Evolutionary conservation across 1,140 invertebrate genomes (phyloP).

Genomic region (Belonocnema kinseyi): DNA sequence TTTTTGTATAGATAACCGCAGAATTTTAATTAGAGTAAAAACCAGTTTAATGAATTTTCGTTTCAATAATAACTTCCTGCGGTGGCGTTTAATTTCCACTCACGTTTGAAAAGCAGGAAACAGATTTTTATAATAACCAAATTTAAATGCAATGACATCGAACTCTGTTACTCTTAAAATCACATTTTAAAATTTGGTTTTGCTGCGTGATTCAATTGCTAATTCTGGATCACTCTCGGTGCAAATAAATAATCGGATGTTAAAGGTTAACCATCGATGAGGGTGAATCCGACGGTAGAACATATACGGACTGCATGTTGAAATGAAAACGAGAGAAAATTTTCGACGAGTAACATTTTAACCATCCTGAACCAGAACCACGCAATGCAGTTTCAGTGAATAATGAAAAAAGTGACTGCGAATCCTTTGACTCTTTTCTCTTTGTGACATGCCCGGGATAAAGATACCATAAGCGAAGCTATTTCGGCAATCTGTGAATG

Average conservation of each 20-base stretch:
- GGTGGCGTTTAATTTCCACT: background rate
- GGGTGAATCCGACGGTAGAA: background rate
- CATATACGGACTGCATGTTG: background rate
- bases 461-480: background rate
- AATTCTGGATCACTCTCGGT: slow-evolving; percentile 19
- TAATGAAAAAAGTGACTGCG: slow-evolving; percentile 16
- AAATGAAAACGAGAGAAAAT: slow-evolving; percentile 12
- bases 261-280: slow-evolving; percentile 25
- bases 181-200: background rate
- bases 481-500: too few relatives aligned
- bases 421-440: slow-evolving; percentile 5
- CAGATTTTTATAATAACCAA: background rate
- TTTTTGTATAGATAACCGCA: background rate
- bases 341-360: slow-evolving; percentile 1
- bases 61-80: background rate
- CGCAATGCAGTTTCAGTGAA: slow-evolving; percentile 5
- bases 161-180: too few relatives aligned
- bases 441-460: background rate
- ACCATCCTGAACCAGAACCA: background rate
- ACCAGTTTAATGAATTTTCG: background rate
- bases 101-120: slow-evolving; percentile 5
- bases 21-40: background rate
- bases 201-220: background rate
- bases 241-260: slow-evolving; percentile 22
- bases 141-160: too few relatives aligned